Evolutionary conservation across 2,113 vertebrate genomes (phyloP).

Genomic region (Mus pahari): DNA sequence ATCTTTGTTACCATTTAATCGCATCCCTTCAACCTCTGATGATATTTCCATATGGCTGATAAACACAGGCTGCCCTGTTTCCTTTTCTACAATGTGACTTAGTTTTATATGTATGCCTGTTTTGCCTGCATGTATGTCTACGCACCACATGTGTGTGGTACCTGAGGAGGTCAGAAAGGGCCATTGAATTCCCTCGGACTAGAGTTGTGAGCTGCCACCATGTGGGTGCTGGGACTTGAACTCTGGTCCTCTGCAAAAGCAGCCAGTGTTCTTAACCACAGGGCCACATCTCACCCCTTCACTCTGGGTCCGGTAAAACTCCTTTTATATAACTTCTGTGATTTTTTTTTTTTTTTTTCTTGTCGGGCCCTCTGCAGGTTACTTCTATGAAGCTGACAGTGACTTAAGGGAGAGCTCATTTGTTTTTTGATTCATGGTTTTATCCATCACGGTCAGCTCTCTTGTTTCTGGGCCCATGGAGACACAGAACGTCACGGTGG

Average conservation of each 20-base stretch:
- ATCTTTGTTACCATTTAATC: no score
- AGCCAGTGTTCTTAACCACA: background rate
- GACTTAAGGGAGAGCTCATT: background rate
- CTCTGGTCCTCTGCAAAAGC: background rate
- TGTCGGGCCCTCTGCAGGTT: background rate
- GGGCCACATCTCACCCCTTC: background rate
- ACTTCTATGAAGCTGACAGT: background rate
- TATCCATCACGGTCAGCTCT: background rate
- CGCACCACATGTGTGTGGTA: background rate
- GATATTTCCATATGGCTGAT: accelerated
- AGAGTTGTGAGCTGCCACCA: background rate
- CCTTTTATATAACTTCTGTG: background rate
- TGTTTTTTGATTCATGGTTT: background rate
- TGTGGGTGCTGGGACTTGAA: background rate
- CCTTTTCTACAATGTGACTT: background rate
- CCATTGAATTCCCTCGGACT: background rate
- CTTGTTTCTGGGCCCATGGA: background rate
- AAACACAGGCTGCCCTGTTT: background rate
- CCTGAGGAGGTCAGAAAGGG: background rate
- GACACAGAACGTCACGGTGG: background rate
- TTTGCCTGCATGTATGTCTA: background rate
- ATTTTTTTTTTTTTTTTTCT: background rate
- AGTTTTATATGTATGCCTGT: background rate
- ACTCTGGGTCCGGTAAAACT: background rate
- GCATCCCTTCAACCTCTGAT: background rate